These are phyloP conservation scores for Idaea biselata DNA, from an alignment of 2,888 invertebrate genomes.

Conservation along the genomic window DNA sequence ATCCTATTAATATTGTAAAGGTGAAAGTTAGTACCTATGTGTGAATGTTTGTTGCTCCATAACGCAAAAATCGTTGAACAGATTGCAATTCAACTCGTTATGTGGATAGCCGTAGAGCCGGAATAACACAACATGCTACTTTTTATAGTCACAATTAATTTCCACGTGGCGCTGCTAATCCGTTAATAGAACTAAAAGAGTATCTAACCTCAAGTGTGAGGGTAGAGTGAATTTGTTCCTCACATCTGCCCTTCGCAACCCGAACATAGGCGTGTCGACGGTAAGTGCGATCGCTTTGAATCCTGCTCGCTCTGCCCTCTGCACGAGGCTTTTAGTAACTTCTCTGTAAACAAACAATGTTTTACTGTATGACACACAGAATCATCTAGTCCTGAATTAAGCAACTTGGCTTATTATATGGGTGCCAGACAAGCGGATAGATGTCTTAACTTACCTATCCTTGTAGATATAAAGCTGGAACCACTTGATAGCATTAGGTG, in stretches of 20 bases:
- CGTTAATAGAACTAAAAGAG: background rate
- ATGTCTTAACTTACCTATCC: constrained; percentile 80
- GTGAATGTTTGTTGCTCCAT: too few relatives aligned
- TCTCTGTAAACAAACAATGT: constrained; percentile 57
- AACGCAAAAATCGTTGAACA: background rate
- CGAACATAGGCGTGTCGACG: constrained; percentile 93
- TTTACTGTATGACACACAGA: background rate
- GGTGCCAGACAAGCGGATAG: too few relatives aligned
- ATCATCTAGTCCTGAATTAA: background rate
- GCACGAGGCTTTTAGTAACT: constrained; percentile 85
- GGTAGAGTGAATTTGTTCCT: constrained; percentile 92
- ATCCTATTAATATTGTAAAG: too few relatives aligned
- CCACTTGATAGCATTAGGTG: constrained; percentile 90
- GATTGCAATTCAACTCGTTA: background rate
- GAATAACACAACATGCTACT: too few relatives aligned
- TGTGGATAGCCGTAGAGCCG: too few relatives aligned
- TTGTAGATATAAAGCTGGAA: constrained; percentile 95
- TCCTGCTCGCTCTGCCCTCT: constrained; percentile 90
- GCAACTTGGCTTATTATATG: too few relatives aligned
- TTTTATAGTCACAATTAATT: too few relatives aligned
- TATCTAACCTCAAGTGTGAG: constrained; percentile 84
- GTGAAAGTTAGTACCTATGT: too few relatives aligned
- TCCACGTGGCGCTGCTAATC: too few relatives aligned
- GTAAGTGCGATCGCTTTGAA: constrained; percentile 93
- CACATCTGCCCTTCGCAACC: constrained; percentile 89